Conservation (phyloP, 2,888 invertebrate species). For the Phaedon cochleariae region DNA sequence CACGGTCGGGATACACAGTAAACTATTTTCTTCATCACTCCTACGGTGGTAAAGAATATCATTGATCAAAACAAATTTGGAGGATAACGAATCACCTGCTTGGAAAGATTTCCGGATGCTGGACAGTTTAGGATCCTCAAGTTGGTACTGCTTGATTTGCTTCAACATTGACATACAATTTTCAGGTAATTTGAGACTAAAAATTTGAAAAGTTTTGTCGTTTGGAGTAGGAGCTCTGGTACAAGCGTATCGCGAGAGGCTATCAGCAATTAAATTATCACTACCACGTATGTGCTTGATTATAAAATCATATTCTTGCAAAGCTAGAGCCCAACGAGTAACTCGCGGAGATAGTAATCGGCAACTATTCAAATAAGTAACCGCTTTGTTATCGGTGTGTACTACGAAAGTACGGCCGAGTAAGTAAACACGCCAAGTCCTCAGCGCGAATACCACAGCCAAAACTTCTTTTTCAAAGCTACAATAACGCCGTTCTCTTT, state of each 20-base stretch:
- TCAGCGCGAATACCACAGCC: constrained; percentile 42
- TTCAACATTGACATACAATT: constrained; percentile 1
- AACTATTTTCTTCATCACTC: neutral
- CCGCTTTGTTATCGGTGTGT: constrained; percentile 45
- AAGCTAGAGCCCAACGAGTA: constrained; percentile 41
- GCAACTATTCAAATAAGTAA: constrained; percentile 45
- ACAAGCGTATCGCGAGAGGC: constrained; percentile 42
- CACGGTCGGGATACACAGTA: constrained; percentile 12
- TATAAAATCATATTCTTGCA: constrained; percentile 43
- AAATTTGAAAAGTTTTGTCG: constrained; percentile 11
- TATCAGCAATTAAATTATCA: constrained; percentile 46
- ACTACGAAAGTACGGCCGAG: constrained; percentile 37
- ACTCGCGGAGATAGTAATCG: constrained; percentile 41
- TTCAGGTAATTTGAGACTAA: neutral
- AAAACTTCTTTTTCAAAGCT: constrained; percentile 41
- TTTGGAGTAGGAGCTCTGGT: constrained; percentile 24
- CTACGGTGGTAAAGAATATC: constrained; percentile 8
- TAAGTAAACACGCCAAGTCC: constrained; percentile 45
- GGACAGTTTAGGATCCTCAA: constrained; percentile 8
- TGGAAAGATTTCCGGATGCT: constrained; percentile 2
- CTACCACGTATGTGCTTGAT: constrained; percentile 42
- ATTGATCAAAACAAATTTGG: constrained; percentile 1
- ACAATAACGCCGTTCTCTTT: constrained; percentile 24
- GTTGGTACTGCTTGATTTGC: neutral
- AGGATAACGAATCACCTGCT: neutral